These are phyloP conservation scores for Stomatorhinus walkeri DNA, from an alignment of 2,797 vertebrate genomes.

Conservation along the genomic window DNA sequence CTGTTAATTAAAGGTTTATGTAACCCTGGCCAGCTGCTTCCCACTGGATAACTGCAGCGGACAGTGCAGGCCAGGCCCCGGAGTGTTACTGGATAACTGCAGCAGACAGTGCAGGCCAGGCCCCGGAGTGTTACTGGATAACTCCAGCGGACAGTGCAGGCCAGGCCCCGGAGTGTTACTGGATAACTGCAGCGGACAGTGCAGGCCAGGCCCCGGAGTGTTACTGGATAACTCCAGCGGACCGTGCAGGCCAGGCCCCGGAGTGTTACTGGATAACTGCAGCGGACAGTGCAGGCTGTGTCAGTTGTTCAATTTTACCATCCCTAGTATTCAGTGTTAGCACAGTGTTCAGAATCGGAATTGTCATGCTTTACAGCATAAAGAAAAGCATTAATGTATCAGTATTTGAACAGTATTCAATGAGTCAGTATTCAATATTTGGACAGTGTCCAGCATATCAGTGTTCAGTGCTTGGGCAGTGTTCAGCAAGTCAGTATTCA, in stretches of 20 bases:
- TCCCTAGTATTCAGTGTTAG: background rate
- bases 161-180: too few species aligned
- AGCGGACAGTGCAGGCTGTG: background rate
- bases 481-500: background rate
- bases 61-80: background rate
- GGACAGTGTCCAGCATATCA: background rate
- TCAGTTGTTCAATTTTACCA: background rate
- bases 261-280: background rate
- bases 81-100: background rate
- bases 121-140: too few species aligned
- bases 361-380: background rate
- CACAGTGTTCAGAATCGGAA: background rate
- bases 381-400: background rate
- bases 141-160: background rate
- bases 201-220: too few species aligned
- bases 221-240: background rate
- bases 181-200: background rate
- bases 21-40: background rate
- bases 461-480: background rate
- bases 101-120: background rate
- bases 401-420: background rate
- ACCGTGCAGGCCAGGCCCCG: background rate
- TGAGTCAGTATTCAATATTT: background rate
- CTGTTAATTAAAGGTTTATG: background rate
- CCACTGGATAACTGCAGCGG: background rate